These are phyloP conservation scores for Drosophila ustulata DNA, from an alignment of 2,888 invertebrate species.

Conservation along the genomic window DNA sequence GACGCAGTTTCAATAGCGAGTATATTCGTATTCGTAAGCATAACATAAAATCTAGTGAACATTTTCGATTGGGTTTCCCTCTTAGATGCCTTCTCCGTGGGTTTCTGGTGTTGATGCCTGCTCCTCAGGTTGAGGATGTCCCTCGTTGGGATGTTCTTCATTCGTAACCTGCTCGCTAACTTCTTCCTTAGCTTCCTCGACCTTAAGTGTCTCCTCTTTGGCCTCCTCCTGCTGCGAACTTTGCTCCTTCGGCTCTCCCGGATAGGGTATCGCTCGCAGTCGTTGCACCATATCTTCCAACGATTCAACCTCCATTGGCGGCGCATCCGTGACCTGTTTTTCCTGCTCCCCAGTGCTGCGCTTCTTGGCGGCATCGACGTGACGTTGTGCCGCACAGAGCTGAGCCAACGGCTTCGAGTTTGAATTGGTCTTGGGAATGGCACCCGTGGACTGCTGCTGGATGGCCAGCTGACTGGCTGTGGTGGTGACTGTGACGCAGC, in stretches of 20 bases:
- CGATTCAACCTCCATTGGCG: slow-evolving; percentile 41
- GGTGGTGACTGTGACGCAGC: slow-evolving; percentile 76
- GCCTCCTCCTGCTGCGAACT: neutral
- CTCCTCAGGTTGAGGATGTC: neutral
- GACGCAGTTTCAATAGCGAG: slow-evolving; percentile 39
- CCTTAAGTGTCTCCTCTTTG: neutral
- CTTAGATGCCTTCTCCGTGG: neutral
- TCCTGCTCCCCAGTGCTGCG: slow-evolving; percentile 38
- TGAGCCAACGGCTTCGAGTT: slow-evolving; percentile 60
- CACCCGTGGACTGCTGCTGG: slow-evolving; percentile 60
- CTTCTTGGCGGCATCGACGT: slow-evolving; percentile 56
- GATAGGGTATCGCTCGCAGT: slow-evolving; percentile 78
- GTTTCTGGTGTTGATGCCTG: neutral
- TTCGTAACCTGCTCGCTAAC: neutral
- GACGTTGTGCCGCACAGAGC: slow-evolving; percentile 72
- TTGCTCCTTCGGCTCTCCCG: slow-evolving; percentile 30
- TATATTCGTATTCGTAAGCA: slow-evolving; percentile 36
- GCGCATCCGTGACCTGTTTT: slow-evolving; percentile 16
- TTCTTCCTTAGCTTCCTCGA: neutral
- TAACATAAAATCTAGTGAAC: slow-evolving; percentile 55
- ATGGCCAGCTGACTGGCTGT: slow-evolving; percentile 78
- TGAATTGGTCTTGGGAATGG: slow-evolving; percentile 52
- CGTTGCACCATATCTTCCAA: slow-evolving; percentile 82
- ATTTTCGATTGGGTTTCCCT: slow-evolving; percentile 30
- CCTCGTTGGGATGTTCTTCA: neutral